Evolutionary conservation across 2,888 invertebrate species (phyloP), one percentile per base, ranked within the genome.

Genomic region (Eumacrocentrus americanus): DNA sequence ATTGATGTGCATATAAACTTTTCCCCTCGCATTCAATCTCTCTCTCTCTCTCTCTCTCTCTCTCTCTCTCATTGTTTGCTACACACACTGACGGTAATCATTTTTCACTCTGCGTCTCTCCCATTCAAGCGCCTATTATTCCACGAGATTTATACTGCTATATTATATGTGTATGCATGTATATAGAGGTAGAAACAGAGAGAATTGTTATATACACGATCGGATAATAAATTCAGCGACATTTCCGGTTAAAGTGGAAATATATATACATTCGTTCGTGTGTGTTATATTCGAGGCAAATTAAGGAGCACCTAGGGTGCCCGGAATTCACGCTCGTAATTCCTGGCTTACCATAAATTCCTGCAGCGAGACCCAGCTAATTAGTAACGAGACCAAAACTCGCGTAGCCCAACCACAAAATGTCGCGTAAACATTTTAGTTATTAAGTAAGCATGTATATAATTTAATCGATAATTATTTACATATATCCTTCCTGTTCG

Each of bases 301-400:
- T 54, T 25, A 56, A 47, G 22, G 16, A 25, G 12, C 46, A 5
- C 35, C 14, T 22, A 56, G 23, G 46, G 35, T 23, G 20, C 16
- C 29, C 22, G 37, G 52, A 44, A 58, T 46, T 53, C 37, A 29
- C n/a, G 37, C 23, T 46, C 23, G 58, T 52, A 52, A 58, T 58
- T 58, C 46, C 18, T 18, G 52, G 58, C 37, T 52, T 34, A 58
- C 47, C 52, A 38, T 58, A 42, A 58, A 58, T 58, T 58, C 16
- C 52, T 35, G 46, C 54, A 4, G 18, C 54, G 25, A 18, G 46
- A 23, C 22, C 54, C 18, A 34, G 54, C 44, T 44, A 44, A 46
- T 44, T 54, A 54, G 44, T 54, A 35, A 46, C 29, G 20, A 16
- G 34, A 20, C 16, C n/a, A 23, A 25, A 25, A 23, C 46, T n/a